Percentiles rank a stretch among this genome's conserved stretches.
These are phyloP conservation scores for Nasonovia ribisnigri DNA, from an alignment of 2,888 invertebrate genomes.

Conservation along the genomic window DNA sequence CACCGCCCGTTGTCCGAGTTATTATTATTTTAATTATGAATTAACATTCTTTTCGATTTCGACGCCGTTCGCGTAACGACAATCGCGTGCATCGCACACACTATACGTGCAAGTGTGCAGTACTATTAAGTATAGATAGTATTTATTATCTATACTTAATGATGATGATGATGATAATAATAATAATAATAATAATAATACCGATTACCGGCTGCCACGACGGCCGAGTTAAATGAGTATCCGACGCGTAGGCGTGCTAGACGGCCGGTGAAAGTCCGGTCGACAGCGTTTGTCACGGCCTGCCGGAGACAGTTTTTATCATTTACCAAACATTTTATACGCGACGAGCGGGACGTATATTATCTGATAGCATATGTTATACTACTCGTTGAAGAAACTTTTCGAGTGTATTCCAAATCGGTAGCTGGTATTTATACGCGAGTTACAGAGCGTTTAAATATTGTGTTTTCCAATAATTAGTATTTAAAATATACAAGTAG, in stretches of 20 bases:
- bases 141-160: too few species aligned
- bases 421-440: not conserved
- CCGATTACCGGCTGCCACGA: not conserved
- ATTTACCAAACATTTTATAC: not conserved
- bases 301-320: slow-evolving; percentile 40
- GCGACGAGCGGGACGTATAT: not conserved
- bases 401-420: not conserved
- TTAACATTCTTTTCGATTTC: not conserved
- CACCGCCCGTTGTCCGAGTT: not conserved
- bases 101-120: not conserved
- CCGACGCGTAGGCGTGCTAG: not conserved
- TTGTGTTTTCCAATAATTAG: not conserved
- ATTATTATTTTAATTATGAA: not conserved
- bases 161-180: too few species aligned
- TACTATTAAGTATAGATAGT: too few species aligned
- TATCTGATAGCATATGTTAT: not conserved
- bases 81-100: not conserved
- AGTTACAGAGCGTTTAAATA: not conserved
- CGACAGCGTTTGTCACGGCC: slow-evolving; percentile 22
- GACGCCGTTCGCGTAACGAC: not conserved
- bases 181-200: not conserved
- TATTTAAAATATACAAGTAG: not conserved
- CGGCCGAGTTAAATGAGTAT: not conserved
- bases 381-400: not conserved
- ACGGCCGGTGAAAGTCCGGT: slow-evolving; percentile 41